Conservation (phyloP, 2,888 invertebrate species). For the Scaptomyza flava region DNA sequence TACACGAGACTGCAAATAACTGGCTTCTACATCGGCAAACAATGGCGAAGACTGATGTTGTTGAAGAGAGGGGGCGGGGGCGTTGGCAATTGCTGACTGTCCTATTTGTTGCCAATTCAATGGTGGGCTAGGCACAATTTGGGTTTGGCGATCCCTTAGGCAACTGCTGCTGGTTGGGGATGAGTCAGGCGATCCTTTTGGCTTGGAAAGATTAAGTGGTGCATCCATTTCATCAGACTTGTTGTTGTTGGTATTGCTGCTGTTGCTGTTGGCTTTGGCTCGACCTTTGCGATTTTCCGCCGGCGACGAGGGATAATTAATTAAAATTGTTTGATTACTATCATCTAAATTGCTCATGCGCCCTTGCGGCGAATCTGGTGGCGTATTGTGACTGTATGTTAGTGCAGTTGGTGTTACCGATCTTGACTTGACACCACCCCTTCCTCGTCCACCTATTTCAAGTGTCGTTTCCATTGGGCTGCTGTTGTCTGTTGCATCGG, state of each 20-base stretch:
- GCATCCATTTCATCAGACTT: slow-evolving; percentile 90
- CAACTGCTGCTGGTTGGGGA: slow-evolving; percentile 81
- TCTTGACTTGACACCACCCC: slow-evolving; percentile 15
- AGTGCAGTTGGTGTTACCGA: slow-evolving; percentile 37
- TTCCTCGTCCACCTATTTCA: slow-evolving; percentile 2
- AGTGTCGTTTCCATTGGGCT: background rate
- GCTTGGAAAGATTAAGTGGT: slow-evolving; percentile 95
- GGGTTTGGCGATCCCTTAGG: slow-evolving; percentile 33
- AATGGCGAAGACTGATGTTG: slow-evolving; percentile 85
- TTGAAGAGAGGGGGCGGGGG: background rate
- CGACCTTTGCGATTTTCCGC: slow-evolving; percentile 21
- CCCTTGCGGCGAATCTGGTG: slow-evolving; percentile 63
- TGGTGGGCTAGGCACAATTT: slow-evolving; percentile 55
- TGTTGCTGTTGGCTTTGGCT: background rate
- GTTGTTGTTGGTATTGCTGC: background rate
- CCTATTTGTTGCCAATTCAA: slow-evolving; percentile 59
- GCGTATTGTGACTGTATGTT: slow-evolving; percentile 59
- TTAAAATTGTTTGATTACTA: slow-evolving; percentile 11
- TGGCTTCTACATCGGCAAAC: slow-evolving; percentile 86
- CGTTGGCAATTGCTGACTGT: slow-evolving; percentile 39
- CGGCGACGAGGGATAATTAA: slow-evolving; percentile 36
- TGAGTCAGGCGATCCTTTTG: slow-evolving; percentile 88
- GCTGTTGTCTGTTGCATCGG: slow-evolving; percentile 16
- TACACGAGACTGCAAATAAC: slow-evolving; percentile 77
- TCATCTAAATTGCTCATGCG: slow-evolving; percentile 9